phyloP scores from a whole-genome alignment of 2,888 invertebrate genomes.

The Lepas anatifera region DNA sequence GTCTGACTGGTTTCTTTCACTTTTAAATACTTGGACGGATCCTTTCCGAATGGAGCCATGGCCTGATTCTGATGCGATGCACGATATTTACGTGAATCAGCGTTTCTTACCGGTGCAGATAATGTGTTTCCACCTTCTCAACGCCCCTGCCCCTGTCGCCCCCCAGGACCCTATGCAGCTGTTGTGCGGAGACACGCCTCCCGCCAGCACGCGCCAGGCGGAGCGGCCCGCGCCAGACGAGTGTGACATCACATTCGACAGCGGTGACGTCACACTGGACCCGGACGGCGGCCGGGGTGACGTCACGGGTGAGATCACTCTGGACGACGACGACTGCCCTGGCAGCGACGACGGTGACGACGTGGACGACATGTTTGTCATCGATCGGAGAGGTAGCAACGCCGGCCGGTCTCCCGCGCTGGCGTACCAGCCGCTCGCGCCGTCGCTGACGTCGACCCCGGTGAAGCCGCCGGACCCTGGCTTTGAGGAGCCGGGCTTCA shows the following conservation, averaged over 20 bases:
- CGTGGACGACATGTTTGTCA: slow-evolving; percentile 16
- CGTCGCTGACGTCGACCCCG: no score
- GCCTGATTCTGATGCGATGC: no score
- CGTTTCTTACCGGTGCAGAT: no score
- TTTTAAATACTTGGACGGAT: no score
- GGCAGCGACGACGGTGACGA: background rate
- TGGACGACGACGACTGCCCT: background rate
- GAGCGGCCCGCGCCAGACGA: background rate
- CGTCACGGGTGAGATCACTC: slow-evolving; percentile 4
- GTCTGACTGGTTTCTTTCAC: no score
- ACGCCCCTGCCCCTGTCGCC: background rate
- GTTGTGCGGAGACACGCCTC: background rate
- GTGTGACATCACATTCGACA: background rate
- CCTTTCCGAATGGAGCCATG: no score
- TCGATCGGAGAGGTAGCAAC: background rate
- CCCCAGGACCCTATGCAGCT: background rate
- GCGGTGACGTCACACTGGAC: background rate
- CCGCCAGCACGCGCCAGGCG: background rate
- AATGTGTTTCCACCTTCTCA: no score
- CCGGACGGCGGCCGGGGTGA: slow-evolving; percentile 12
- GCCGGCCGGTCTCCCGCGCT: background rate
- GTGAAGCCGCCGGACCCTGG: background rate
- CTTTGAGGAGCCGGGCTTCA: background rate
- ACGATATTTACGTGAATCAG: no score
- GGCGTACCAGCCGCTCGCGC: background rate